phyloP scores from a whole-genome alignment of 1,140 invertebrate species.

The Marisa cornuarietis region DNA sequence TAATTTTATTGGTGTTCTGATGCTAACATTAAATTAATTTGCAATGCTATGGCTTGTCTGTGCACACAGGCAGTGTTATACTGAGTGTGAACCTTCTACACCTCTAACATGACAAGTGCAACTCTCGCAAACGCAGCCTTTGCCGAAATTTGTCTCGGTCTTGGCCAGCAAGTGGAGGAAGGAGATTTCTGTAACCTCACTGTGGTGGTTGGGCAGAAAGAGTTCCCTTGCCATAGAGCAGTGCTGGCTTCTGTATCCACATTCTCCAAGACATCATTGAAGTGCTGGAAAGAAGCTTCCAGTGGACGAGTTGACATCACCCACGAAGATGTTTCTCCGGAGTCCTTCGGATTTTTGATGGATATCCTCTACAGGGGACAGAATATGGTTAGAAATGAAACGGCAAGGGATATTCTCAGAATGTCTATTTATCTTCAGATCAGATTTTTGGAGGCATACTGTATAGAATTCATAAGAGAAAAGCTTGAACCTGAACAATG shows the following conservation, averaged over 20 bases:
- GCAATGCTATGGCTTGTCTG: too few relatives aligned
- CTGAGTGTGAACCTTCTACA: too few relatives aligned
- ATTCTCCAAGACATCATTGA: neutral
- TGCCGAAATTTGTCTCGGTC: neutral
- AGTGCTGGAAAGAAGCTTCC: neutral
- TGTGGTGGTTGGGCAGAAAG: neutral
- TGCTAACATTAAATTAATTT: too few relatives aligned
- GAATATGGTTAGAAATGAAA: slow-evolving; percentile 4
- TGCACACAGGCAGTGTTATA: too few relatives aligned
- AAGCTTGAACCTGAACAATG: neutral
- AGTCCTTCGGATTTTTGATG: slow-evolving; percentile 13
- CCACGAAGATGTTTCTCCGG: slow-evolving; percentile 10
- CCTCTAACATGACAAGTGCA: too few relatives aligned
- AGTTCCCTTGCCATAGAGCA: neutral
- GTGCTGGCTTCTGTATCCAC: slow-evolving; percentile 9
- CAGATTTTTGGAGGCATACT: slow-evolving; percentile 13
- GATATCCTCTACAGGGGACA: slow-evolving; percentile 11
- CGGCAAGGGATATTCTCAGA: slow-evolving; percentile 1
- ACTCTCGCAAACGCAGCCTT: neutral
- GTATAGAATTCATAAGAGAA: neutral
- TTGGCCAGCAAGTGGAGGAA: neutral
- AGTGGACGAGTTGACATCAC: neutral
- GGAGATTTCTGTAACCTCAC: slow-evolving; percentile 1
- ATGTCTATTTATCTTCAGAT: slow-evolving; percentile 18
- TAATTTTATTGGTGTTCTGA: too few relatives aligned